These are phyloP conservation scores for Agrochola litura DNA, from an alignment of 2,888 invertebrate genomes.

Conservation along the genomic window DNA sequence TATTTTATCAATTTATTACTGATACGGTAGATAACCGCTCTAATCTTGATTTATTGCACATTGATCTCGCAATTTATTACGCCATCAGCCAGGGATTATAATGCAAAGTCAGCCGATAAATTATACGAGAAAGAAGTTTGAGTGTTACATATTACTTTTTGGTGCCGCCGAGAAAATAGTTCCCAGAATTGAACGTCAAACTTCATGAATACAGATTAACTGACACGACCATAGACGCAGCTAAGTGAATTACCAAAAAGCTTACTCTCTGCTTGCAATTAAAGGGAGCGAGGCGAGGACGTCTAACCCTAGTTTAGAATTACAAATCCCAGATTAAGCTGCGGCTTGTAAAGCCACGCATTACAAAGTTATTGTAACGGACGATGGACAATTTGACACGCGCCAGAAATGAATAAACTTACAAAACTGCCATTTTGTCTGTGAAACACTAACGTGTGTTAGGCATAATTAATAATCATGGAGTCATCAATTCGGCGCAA, in stretches of 20 bases:
- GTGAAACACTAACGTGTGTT: slow-evolving; percentile 17
- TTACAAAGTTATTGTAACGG: slow-evolving; percentile 53
- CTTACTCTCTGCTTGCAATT: slow-evolving; percentile 61
- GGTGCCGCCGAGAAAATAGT: slow-evolving; percentile 39
- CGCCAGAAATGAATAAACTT: slow-evolving; percentile 40
- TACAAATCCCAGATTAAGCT: slow-evolving; percentile 77
- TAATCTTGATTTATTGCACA: slow-evolving; percentile 78
- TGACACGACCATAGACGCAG: slow-evolving; percentile 59
- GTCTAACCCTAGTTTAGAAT: slow-evolving; percentile 71
- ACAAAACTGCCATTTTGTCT: slow-evolving; percentile 31
- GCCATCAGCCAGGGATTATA: slow-evolving; percentile 69
- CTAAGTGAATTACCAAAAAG: slow-evolving; percentile 66
- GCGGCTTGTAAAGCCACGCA: slow-evolving; percentile 68
- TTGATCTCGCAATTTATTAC: slow-evolving; percentile 72
- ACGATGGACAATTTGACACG: slow-evolving; percentile 39
- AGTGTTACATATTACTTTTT: slow-evolving; percentile 43
- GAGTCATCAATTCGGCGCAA: slow-evolving; percentile 37
- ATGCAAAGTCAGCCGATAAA: slow-evolving; percentile 67
- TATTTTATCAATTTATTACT: slow-evolving; percentile 73
- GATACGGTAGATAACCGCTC: slow-evolving; percentile 68
- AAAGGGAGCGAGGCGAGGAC: slow-evolving; percentile 52
- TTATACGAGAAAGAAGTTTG: slow-evolving; percentile 56
- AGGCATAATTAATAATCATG: slow-evolving; percentile 52
- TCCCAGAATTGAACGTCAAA: slow-evolving; percentile 41
- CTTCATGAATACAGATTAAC: slow-evolving; percentile 68